Evolutionary conservation across 1,140 invertebrate genomes (phyloP).

Genomic region (Cataglyphis hispanica): DNA sequence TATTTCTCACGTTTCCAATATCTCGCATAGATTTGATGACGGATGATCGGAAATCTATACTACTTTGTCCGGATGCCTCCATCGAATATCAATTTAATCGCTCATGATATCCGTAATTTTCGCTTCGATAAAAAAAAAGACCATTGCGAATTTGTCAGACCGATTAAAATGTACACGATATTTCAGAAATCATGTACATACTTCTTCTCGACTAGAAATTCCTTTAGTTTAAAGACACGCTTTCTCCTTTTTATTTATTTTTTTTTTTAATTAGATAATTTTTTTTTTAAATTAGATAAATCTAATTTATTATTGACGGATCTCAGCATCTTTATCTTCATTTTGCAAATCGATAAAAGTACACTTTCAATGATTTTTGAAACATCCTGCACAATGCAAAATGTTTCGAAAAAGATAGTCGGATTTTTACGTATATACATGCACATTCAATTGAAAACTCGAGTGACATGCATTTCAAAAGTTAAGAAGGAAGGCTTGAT

Average conservation of each 20-base stretch:
- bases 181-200: not conserved
- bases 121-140: slow-evolving; percentile 37
- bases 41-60: slow-evolving; percentile 47
- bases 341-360: not conserved
- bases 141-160: not conserved
- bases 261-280: not conserved
- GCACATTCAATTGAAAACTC: not conserved
- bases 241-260: not conserved
- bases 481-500: not conserved
- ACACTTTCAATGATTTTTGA: not conserved
- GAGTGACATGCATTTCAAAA: slow-evolving; percentile 12
- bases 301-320: not conserved
- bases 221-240: not conserved
- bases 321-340: not conserved
- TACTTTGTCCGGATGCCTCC: not conserved
- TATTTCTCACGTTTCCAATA: slow-evolving; percentile 34
- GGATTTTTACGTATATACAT: not conserved
- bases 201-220: not conserved
- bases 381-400: not conserved
- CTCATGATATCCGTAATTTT: slow-evolving; percentile 2
- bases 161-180: slow-evolving; percentile 24
- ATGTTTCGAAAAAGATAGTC: not conserved
- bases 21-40: slow-evolving; percentile 24
- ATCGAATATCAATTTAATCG: slow-evolving; percentile 28
- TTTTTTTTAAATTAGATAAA: not conserved